A percentile compares a stretch with the other conserved stretches of the same genome.
These are phyloP conservation scores for Cacoxenus indagator DNA, from an alignment of 2,888 invertebrate genomes.

Conservation along the genomic window DNA sequence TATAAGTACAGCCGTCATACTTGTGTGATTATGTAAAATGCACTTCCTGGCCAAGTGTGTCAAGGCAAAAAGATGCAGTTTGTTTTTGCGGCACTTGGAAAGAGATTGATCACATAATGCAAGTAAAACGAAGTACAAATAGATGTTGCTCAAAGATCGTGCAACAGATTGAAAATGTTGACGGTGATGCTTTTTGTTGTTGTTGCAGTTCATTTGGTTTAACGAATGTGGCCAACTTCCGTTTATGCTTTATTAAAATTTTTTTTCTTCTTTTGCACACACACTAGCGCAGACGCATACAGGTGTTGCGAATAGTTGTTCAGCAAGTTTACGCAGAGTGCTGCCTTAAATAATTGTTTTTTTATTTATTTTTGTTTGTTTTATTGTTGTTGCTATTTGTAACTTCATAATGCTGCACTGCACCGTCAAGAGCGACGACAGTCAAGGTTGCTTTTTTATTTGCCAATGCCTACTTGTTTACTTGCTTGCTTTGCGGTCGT, in stretches of 20 bases:
- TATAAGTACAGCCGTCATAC: no score
- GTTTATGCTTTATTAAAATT: background rate
- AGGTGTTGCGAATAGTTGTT: no score
- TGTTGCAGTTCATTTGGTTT: constrained; percentile 3
- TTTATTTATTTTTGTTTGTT: background rate
- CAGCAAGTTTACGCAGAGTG: background rate
- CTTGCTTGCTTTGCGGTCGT: constrained; percentile 14
- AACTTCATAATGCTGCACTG: background rate
- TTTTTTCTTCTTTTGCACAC: no score
- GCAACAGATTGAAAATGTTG: background rate
- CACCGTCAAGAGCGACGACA: constrained; percentile 35
- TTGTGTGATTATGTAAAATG: background rate
- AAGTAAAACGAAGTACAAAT: no score
- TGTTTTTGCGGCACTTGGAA: no score
- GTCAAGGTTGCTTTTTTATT: constrained; percentile 53
- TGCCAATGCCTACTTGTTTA: constrained; percentile 36
- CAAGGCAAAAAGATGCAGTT: background rate
- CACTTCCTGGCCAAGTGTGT: background rate
- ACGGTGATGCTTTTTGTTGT: background rate
- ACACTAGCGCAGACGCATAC: no score
- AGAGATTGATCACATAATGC: no score
- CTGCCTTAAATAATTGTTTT: background rate
- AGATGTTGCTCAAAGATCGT: background rate
- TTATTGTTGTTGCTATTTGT: background rate
- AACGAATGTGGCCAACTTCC: background rate